These are phyloP conservation scores for Drosophila affinis DNA, from an alignment of 2,888 invertebrate species.

Conservation along the genomic window DNA sequence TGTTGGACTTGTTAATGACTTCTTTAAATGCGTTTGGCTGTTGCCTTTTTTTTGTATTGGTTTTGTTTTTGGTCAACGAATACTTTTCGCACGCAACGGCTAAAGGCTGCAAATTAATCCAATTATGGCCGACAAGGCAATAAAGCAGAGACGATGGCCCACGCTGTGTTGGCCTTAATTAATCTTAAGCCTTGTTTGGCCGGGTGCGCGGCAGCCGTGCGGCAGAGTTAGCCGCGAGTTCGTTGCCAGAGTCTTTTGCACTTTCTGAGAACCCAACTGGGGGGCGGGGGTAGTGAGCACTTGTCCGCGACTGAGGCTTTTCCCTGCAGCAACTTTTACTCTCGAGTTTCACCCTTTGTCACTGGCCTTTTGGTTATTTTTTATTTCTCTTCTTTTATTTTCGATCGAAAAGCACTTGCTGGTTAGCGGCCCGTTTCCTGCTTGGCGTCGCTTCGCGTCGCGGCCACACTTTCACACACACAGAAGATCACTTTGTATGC, in stretches of 20 bases:
- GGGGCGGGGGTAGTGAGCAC: conserved; percentile 14
- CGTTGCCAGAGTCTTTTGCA: conserved; percentile 69
- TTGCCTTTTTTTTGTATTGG: conserved; percentile 25
- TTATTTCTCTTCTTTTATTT: conserved; percentile 8
- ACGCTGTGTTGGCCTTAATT: conserved; percentile 65
- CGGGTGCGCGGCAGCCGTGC: conserved; percentile 19
- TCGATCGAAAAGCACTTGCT: conserved; percentile 44
- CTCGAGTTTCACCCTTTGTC: conserved; percentile 35
- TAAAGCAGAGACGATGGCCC: conserved; percentile 47
- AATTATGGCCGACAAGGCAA: conserved; percentile 55
- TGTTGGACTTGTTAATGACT: conserved; percentile 66
- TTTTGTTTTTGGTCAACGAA: conserved; percentile 26
- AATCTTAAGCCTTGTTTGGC: conserved; percentile 32
- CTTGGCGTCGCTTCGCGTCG: conserved; percentile 36
- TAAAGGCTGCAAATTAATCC: conserved; percentile 59
- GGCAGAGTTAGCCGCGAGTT: conserved; percentile 45
- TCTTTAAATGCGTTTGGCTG: conserved; percentile 61
- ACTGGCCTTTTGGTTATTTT: conserved; percentile 26
- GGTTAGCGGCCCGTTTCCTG: conserved; percentile 20
- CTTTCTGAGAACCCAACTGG: background rate
- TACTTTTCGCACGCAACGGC: conserved; percentile 49
- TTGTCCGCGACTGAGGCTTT: conserved; percentile 27
- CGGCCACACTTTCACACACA: conserved; percentile 27
- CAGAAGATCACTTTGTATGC: conserved; percentile 35
- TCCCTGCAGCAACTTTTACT: conserved; percentile 16